Evolutionary conservation across 2,888 invertebrate genomes (phyloP).

Genomic region (Mythimna pallens): DNA sequence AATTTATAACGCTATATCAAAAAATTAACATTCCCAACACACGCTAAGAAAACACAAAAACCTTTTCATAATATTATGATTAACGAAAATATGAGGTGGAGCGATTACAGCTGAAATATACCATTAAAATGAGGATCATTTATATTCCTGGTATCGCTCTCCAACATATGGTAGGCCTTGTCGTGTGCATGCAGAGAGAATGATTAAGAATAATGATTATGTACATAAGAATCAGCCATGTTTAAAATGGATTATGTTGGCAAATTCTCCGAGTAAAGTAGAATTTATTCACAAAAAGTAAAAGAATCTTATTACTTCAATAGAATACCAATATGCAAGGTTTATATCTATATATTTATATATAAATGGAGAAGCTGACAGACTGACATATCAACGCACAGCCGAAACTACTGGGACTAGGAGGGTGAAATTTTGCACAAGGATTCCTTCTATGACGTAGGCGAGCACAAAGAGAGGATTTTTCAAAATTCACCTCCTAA

Average conservation of each 20-base stretch:
- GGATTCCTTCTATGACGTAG: too few relatives aligned
- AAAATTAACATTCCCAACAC: not conserved
- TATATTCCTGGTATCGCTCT: slow-evolving; percentile 36
- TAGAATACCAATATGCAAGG: not conserved
- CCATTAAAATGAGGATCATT: slow-evolving; percentile 47
- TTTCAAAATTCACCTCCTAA: too few relatives aligned
- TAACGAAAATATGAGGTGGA: slow-evolving; percentile 42
- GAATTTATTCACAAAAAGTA: not conserved
- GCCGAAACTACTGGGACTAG: too few relatives aligned
- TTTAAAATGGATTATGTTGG: slow-evolving; percentile 6
- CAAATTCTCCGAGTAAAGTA: slow-evolving; percentile 8
- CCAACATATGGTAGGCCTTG: slow-evolving; percentile 30
- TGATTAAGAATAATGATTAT: slow-evolving; percentile 37
- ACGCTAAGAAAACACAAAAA: slow-evolving; percentile 22
- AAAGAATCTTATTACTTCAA: not conserved
- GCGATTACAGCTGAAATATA: slow-evolving; percentile 39
- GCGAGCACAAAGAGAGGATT: too few relatives aligned
- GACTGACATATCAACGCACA: too few relatives aligned
- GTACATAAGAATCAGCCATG: not conserved
- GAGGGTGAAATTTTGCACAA: too few relatives aligned
- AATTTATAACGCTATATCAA: slow-evolving; percentile 4
- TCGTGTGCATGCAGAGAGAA: slow-evolving; percentile 22
- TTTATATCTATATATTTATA: too few relatives aligned
- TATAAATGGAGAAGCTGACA: too few relatives aligned
- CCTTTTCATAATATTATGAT: slow-evolving; percentile 32